phyloP scores from a whole-genome alignment of 1,140 invertebrate genomes.

The Eupeodes corollae region DNA sequence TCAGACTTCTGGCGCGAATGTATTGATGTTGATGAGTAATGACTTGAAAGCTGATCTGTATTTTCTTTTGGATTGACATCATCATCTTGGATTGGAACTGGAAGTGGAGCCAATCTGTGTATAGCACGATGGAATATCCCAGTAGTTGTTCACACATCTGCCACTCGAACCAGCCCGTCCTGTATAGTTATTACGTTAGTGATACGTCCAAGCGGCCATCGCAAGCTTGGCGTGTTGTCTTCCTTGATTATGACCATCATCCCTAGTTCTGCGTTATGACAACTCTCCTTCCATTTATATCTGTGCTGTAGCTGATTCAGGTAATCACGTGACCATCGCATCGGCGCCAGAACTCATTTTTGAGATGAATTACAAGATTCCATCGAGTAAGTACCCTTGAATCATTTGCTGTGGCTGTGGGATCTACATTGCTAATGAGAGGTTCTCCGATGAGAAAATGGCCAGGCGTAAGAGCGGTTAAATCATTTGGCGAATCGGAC shows the following conservation, averaged over 20 bases:
- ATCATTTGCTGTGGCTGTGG: too few species aligned
- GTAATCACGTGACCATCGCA: slow-evolving; percentile 20
- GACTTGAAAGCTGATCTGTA: too few species aligned
- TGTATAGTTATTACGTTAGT: slow-evolving; percentile 12
- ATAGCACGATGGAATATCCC: slow-evolving; percentile 17
- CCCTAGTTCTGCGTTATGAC: slow-evolving; percentile 12
- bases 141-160: slow-evolving; percentile 15
- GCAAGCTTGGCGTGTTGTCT: slow-evolving; percentile 22
- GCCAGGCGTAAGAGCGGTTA: slow-evolving; percentile 18
- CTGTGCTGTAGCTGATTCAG: slow-evolving; percentile 16
- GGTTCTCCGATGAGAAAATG: slow-evolving; percentile 30
- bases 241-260: slow-evolving; percentile 31
- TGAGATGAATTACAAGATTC: too few species aligned
- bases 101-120: too few species aligned
- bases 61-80: too few species aligned
- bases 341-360: slow-evolving; percentile 3
- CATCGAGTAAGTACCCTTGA: too few species aligned
- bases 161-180: slow-evolving; percentile 21
- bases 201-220: slow-evolving; percentile 26
- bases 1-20: too few species aligned
- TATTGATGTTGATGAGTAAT: too few species aligned
- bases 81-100: too few species aligned
- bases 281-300: slow-evolving; percentile 17
- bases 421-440: too few species aligned
- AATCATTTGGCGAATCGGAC: slow-evolving; percentile 16